Conservation (phyloP, 2,797 vertebrate genomes). For the Mus minutoides region DNA sequence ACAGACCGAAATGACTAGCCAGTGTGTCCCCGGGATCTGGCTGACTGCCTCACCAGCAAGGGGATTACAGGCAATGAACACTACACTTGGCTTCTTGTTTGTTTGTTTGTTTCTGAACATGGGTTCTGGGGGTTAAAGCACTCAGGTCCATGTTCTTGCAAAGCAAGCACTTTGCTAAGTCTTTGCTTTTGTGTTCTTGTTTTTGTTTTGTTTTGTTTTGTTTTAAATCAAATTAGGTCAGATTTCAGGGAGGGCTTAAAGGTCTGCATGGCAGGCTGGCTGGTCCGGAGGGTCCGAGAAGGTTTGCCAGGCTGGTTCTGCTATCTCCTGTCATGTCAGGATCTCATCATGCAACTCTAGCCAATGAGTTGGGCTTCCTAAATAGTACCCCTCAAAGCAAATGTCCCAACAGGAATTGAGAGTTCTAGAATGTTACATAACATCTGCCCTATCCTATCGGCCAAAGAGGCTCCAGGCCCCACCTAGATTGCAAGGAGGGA, state of each 20-base stretch:
- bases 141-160: neutral
- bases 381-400: neutral
- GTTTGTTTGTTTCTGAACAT: neutral
- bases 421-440: neutral
- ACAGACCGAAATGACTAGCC: neutral
- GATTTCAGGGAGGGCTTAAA: neutral
- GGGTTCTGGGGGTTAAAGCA: neutral
- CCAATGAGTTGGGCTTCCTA: neutral
- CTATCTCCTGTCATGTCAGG: neutral
- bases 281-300: neutral
- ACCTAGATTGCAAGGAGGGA: neutral
- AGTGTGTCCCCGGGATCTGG: neutral
- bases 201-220: no score
- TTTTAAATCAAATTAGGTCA: neutral
- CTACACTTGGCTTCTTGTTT: neutral
- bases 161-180: neutral
- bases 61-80: neutral
- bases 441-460: neutral
- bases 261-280: neutral
- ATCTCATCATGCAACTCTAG: neutral
- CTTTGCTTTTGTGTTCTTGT: neutral
- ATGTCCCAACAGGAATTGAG: neutral
- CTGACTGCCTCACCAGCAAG: neutral
- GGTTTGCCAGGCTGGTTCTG: neutral
- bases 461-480: neutral